These are phyloP conservation scores for Cnemophilus loriae DNA, from an alignment of 2,113 vertebrate genomes.

Conservation along the genomic window DNA sequence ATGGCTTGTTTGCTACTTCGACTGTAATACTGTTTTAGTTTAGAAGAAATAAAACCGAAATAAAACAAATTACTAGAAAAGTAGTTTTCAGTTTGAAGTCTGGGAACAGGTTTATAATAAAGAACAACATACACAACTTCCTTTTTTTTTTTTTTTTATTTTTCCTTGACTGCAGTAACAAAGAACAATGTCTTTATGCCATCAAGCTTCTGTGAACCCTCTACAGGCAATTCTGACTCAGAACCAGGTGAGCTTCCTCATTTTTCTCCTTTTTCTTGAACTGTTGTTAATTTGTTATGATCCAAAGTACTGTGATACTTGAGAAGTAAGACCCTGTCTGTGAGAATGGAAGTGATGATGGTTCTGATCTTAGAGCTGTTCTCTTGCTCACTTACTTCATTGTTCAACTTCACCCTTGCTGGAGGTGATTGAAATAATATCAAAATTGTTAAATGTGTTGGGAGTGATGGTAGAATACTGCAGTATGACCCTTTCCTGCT, in stretches of 20 bases:
- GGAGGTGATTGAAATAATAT: neutral
- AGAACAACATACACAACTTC: neutral
- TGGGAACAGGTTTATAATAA: neutral
- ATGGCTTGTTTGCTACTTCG: neutral
- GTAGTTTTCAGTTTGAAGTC: neutral
- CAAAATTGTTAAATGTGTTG: neutral
- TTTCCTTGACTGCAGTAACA: slow-evolving; percentile 76
- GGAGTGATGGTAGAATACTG: neutral
- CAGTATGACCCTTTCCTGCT: neutral
- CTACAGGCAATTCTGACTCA: slow-evolving; percentile 91
- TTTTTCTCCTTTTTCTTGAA: neutral
- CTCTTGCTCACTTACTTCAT: neutral
- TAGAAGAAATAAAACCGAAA: neutral
- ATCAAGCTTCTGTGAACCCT: slow-evolving; percentile 91
- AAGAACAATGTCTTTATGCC: slow-evolving; percentile 98
- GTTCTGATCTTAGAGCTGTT: neutral
- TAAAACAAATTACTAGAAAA: neutral
- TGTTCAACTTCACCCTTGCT: neutral
- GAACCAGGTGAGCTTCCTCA: slow-evolving; percentile 81
- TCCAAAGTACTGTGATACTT: neutral
- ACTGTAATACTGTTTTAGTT: neutral
- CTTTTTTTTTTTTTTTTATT: neutral
- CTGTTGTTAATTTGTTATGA: neutral
- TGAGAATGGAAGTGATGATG: neutral
- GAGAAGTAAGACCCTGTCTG: neutral